Percentiles rank a stretch among this genome's conserved stretches.
phyloP scores from a whole-genome alignment of 2,113 vertebrate species.

The Nymphicus hollandicus region DNA sequence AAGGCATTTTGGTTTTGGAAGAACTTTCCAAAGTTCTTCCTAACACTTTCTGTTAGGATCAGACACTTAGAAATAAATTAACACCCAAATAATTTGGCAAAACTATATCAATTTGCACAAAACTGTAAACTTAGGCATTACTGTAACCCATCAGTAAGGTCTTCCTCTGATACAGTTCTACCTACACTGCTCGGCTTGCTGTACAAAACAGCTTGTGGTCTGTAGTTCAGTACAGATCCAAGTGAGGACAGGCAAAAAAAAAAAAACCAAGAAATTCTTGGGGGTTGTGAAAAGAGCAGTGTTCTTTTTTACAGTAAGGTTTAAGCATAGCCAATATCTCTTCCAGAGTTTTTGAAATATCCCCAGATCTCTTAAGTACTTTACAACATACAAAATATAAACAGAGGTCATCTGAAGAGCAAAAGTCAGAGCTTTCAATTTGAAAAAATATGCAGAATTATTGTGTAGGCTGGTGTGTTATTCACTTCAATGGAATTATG shows the following conservation, averaged over 20 bases:
- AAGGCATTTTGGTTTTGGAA: background rate
- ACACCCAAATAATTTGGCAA: fast-evolving
- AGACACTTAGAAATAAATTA: background rate
- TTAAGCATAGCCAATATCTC: background rate
- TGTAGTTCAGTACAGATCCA: background rate
- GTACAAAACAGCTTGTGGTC: background rate
- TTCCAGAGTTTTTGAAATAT: background rate
- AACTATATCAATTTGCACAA: background rate
- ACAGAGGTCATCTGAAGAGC: background rate
- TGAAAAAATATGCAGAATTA: background rate
- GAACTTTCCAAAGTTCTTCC: background rate
- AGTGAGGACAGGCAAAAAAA: background rate
- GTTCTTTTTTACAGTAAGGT: background rate
- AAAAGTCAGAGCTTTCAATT: background rate
- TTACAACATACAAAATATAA: background rate
- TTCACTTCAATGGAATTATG: background rate
- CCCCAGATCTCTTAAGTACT: background rate
- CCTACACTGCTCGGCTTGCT: background rate
- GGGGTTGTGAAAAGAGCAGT: background rate
- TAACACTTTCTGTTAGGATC: background rate
- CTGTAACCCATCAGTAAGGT: background rate
- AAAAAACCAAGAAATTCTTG: background rate
- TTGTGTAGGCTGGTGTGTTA: background rate
- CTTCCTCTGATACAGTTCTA: background rate
- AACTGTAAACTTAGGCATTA: background rate